Evolutionary conservation across 2,113 vertebrate genomes (phyloP).

Genomic region (Isurus oxyrinchus): DNA sequence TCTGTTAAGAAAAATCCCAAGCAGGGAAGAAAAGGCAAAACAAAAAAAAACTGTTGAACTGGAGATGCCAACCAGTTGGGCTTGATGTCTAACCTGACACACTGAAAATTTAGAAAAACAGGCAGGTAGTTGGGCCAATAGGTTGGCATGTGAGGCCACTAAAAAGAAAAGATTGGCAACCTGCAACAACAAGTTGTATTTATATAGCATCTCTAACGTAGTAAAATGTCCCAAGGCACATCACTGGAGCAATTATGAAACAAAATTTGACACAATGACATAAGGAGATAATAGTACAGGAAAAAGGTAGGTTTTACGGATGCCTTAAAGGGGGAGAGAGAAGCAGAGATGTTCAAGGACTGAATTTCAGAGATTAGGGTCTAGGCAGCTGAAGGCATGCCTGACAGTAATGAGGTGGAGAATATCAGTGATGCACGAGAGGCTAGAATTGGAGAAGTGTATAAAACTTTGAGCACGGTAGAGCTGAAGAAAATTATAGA

Average conservation of each 20-base stretch:
- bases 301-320: background rate
- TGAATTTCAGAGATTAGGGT: background rate
- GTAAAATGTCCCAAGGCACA: background rate
- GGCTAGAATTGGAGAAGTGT: background rate
- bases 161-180: background rate
- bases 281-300: background rate
- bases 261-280: background rate
- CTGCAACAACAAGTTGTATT: background rate
- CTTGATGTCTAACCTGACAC: background rate
- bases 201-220: background rate
- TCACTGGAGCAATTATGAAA: background rate
- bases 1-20: background rate
- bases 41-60: background rate
- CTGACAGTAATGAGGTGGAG: background rate
- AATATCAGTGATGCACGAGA: background rate
- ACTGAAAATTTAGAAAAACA: background rate
- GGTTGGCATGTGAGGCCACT: background rate
- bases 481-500: background rate
- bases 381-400: background rate
- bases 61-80: background rate
- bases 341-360: background rate
- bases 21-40: background rate
- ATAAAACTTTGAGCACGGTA: background rate
- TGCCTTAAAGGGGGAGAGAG: background rate
- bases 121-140: background rate